Evolutionary conservation across 2,797 vertebrate species (phyloP).

Genomic region (Galago senegalensis): DNA sequence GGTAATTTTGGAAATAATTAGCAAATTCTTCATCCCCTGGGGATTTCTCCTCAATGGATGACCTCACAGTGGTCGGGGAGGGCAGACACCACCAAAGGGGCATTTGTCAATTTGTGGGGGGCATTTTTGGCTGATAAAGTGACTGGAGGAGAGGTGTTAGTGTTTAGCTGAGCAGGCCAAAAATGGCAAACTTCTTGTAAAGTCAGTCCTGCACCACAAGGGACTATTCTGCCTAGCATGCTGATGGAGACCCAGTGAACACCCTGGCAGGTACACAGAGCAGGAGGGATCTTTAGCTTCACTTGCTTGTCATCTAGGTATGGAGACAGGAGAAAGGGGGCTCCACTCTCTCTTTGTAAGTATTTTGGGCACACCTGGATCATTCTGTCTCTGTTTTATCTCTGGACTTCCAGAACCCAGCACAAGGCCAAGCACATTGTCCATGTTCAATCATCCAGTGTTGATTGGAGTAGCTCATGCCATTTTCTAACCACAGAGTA

Average conservation of each 20-base stretch:
- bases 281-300: not conserved
- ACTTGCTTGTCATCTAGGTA: not conserved
- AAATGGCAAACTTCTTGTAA: slow-evolving; percentile 7
- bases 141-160: not conserved
- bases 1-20: slow-evolving; percentile 88
- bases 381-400: not conserved
- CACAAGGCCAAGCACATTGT: not conserved
- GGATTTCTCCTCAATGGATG: not conserved
- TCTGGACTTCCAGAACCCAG: not conserved
- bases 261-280: not conserved
- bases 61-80: slow-evolving; percentile 10
- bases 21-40: slow-evolving; percentile 69
- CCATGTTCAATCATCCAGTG: not conserved
- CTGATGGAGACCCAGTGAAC: not conserved
- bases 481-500: not conserved
- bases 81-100: not conserved
- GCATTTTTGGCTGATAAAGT: not conserved
- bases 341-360: not conserved
- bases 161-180: not conserved
- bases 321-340: not conserved
- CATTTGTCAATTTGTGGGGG: not conserved
- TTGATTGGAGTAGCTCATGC: not conserved
- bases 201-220: not conserved
- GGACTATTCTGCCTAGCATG: not conserved
- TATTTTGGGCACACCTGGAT: not conserved